Evolutionary conservation across 2,113 vertebrate species (phyloP), one percentile per base, ranked within the genome.

Genomic region (Nycticorax nycticorax): DNA sequence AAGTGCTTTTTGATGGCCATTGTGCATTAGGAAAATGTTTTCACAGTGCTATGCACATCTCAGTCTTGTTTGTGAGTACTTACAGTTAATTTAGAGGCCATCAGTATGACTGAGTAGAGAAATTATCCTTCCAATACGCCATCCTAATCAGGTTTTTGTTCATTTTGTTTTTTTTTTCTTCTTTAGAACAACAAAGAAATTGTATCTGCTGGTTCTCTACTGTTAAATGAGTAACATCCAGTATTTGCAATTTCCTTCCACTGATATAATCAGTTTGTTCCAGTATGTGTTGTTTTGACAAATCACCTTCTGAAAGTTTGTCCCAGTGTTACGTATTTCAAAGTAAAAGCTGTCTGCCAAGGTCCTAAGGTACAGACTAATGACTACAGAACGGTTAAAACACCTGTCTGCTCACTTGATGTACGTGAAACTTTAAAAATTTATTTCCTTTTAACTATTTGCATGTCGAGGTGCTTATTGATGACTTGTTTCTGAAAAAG

Each of bases 1-100:
- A 30, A 81, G 39, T 60, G 43, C 66, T 82, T 85, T 84, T 71
- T 66, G 32, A 32, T 91, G 73, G 68, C 37, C 12, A 5, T 48
- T 50, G 19, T 62, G n/a, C 66, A n/a, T 82, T 48, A 56, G 55
- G 76, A 84, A 67, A 55, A n/a, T 35, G 24, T 63, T 92, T 94
- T 52, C 52, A 39, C 14, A 22, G 52, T 59, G 55, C 74, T 56
- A 9, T 0, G 2, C 14, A 37, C 55, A 56, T 71, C 55, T 75
- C 37, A 76, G 50, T 79, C 78, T 80, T 82, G 30, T 69, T 68
- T 74, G 28, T 77, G 50, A 71, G 43, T 67, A 26, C 30, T 74
- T 74, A 30, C 23, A 84, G 71, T 74, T 86, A 91, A 91, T 92
- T 79, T 72, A 66, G 63, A 88, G n/a, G n/a, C 64, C 28, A 27